Percentiles rank a stretch among this genome's conserved stretches.
These are phyloP conservation scores for Amorpha juglandis DNA, from an alignment of 2,888 invertebrate genomes.

Conservation along the genomic window DNA sequence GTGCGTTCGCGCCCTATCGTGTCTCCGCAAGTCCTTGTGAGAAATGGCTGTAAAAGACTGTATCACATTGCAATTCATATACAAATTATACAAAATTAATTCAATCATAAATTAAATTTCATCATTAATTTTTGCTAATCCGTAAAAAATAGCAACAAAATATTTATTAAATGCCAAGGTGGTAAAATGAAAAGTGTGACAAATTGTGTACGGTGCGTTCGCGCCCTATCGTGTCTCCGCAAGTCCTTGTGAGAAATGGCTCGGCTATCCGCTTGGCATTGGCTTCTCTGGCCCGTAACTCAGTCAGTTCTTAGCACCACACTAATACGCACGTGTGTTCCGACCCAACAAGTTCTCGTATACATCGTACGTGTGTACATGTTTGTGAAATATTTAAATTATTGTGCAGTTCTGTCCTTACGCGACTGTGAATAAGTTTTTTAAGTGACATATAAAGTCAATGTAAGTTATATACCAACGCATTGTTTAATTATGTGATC, in stretches of 20 bases:
- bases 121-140: too few relatives aligned
- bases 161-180: neutral
- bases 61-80: too few relatives aligned
- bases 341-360: conserved; percentile 1
- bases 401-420: conserved; percentile 9
- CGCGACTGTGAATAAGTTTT: conserved; percentile 2
- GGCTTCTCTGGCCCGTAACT: conserved; percentile 34
- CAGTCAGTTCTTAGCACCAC: conserved; percentile 53
- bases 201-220: conserved; percentile 31
- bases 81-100: too few relatives aligned
- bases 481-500: neutral
- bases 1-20: conserved; percentile 45
- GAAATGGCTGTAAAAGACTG: conserved; percentile 38
- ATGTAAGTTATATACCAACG: neutral
- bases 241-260: conserved; percentile 37
- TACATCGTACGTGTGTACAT: conserved; percentile 10
- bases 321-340: conserved; percentile 22
- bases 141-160: too few relatives aligned
- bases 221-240: conserved; percentile 48
- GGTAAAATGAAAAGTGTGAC: neutral
- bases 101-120: too few relatives aligned
- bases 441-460: conserved; percentile 7
- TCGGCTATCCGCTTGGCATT: conserved; percentile 51
- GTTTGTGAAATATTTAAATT: conserved; percentile 4
- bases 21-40: conserved; percentile 35